Evolutionary conservation across 1,140 invertebrate species (phyloP).

Genomic region (Bradysia coprophila): DNA sequence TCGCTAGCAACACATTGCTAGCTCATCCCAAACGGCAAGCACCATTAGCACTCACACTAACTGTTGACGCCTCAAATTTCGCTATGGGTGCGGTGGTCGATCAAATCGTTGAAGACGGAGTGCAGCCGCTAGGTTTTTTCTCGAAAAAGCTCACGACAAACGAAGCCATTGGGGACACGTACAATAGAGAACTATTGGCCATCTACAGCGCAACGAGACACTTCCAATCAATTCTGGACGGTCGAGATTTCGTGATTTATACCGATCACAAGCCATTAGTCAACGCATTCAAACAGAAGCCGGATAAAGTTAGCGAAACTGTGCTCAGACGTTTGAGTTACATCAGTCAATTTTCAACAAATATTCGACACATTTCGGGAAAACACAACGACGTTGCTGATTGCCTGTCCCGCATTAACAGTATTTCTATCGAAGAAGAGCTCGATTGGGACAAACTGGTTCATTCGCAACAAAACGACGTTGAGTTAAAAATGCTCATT

Average conservation of each 20-base stretch:
- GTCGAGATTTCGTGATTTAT: constrained; percentile 11
- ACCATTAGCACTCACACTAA: constrained; percentile 2
- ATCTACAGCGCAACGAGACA: constrained; percentile 13
- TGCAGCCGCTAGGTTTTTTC: constrained; percentile 12
- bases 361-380: constrained; percentile 14
- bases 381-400: constrained; percentile 10
- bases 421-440: not conserved
- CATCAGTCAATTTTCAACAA: constrained; percentile 11
- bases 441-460: not conserved
- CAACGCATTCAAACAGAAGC: constrained; percentile 8
- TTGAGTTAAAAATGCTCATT: not conserved
- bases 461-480: not conserved
- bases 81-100: constrained; percentile 9
- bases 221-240: constrained; percentile 17
- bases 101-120: constrained; percentile 6
- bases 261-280: constrained; percentile 25
- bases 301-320: constrained; percentile 6
- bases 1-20: constrained; percentile 7
- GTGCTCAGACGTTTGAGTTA: constrained; percentile 12
- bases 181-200: constrained; percentile 19
- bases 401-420: constrained; percentile 6
- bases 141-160: constrained; percentile 8
- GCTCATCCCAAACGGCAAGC: not conserved
- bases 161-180: constrained; percentile 12
- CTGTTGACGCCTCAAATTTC: constrained; percentile 5